Percentiles rank a stretch among this genome's conserved stretches.
Conservation (phyloP, 2,888 invertebrate species). For the Salticus scenicus region DNA sequence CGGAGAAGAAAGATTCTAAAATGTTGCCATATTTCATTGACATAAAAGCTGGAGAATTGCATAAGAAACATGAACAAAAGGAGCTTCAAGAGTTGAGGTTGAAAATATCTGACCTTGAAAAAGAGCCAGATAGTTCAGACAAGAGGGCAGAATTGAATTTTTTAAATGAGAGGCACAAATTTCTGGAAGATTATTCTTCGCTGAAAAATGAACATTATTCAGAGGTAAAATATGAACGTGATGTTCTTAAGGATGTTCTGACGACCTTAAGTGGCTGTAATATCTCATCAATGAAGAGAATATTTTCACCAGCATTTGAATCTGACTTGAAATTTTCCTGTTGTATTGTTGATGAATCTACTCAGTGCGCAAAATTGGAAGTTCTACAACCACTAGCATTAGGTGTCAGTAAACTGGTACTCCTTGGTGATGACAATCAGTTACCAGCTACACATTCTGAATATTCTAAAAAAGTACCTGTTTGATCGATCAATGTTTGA, state of each 20-base stretch:
- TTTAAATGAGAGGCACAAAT: background rate
- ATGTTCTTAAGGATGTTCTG: conserved; percentile 77
- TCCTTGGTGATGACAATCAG: conserved; percentile 89
- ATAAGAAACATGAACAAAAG: background rate
- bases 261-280: conserved; percentile 81
- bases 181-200: background rate
- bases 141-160: background rate
- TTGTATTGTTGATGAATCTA: conserved; percentile 91
- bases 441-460: conserved; percentile 86
- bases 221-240: background rate
- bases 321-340: conserved; percentile 73
- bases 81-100: conserved; percentile 11
- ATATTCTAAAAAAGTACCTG: conserved; percentile 76
- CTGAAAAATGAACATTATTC: background rate
- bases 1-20: conserved; percentile 80
- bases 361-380: conserved; percentile 86
- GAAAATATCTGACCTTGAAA: conserved; percentile 19
- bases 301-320: conserved; percentile 4
- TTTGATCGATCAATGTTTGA: conserved; percentile 83
- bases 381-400: conserved; percentile 26
- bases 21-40: conserved; percentile 80
- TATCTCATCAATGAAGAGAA: conserved; percentile 40
- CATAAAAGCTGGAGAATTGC: background rate
- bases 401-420: conserved; percentile 79
- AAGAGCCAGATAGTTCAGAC: too few species aligned